These are phyloP conservation scores for Neostethus bicornis DNA, from an alignment of 2,797 vertebrate genomes.

Conservation along the genomic window DNA sequence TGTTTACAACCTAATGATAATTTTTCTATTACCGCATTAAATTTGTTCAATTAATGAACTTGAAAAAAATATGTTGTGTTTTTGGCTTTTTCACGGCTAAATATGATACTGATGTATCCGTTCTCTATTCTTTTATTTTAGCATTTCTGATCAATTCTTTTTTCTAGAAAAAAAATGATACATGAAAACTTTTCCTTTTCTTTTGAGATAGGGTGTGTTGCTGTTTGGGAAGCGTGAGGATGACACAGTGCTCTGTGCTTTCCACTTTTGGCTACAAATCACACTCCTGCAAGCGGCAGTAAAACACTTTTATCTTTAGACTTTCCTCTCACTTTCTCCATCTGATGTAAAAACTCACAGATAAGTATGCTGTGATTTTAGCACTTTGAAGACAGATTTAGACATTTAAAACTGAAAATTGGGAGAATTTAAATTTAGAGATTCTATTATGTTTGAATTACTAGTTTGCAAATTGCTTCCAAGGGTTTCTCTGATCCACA, in stretches of 20 bases:
- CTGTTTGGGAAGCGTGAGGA: slow-evolving; percentile 52
- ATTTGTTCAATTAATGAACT: no score
- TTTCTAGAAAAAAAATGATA: background rate
- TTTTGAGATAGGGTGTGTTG: slow-evolving; percentile 54
- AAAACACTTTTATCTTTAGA: slow-evolving; percentile 50
- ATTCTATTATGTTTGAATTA: background rate
- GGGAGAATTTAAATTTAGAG: background rate
- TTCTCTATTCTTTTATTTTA: no score
- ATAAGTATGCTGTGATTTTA: slow-evolving; percentile 21
- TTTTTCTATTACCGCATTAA: no score
- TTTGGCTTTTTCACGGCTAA: no score
- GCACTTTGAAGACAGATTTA: background rate
- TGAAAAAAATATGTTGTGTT: no score
- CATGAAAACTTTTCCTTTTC: slow-evolving; percentile 13
- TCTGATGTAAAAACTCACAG: slow-evolving; percentile 26
- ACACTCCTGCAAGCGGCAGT: slow-evolving; percentile 37
- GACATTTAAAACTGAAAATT: background rate
- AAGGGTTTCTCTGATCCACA: background rate
- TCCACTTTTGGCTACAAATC: slow-evolving; percentile 45
- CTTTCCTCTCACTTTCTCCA: slow-evolving; percentile 41
- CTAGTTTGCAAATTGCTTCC: background rate
- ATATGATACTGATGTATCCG: no score
- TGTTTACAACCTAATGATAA: no score
- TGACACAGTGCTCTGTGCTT: slow-evolving; percentile 49
- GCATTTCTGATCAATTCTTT: no score